Percentiles rank a stretch among this genome's conserved stretches.
phyloP scores from a whole-genome alignment of 1,140 invertebrate species.

The Sycobia sp. region DNA sequence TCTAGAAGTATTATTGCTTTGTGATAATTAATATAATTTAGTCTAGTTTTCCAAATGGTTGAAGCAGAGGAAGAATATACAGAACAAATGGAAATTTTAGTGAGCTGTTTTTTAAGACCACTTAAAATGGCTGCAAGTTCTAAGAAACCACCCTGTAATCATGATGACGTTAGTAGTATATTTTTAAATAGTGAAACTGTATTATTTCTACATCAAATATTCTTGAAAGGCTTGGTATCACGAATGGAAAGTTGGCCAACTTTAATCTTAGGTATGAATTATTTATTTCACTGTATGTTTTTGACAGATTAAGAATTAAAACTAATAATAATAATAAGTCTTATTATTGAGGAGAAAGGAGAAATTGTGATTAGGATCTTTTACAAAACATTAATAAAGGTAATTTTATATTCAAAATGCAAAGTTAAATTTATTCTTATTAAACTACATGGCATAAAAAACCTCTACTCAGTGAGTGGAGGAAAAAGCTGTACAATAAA shows the following conservation, averaged over 20 bases:
- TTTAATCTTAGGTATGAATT: slow-evolving; percentile 75
- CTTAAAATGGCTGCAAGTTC: slow-evolving; percentile 94
- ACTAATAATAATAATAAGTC: too few species aligned
- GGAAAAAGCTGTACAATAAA: too few species aligned
- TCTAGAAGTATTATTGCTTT: too few species aligned
- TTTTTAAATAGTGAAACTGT: slow-evolving; percentile 94
- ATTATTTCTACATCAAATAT: slow-evolving; percentile 93
- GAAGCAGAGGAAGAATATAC: slow-evolving; percentile 91
- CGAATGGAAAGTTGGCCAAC: slow-evolving; percentile 93
- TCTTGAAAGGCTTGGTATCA: slow-evolving; percentile 90
- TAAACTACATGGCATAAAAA: too few species aligned
- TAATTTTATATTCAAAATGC: too few species aligned
- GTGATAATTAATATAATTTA: too few species aligned
- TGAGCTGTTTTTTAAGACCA: slow-evolving; percentile 89
- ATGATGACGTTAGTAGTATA: slow-evolving; percentile 95
- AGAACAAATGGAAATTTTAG: slow-evolving; percentile 87
- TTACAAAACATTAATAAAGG: too few species aligned
- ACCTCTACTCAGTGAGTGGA: too few species aligned
- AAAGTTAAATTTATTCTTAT: too few species aligned
- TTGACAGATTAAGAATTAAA: too few species aligned
- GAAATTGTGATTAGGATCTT: too few species aligned
- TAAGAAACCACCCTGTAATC: slow-evolving; percentile 90
- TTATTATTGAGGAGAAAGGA: too few species aligned
- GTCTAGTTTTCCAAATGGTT: slow-evolving; percentile 91
- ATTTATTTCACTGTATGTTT: neutral